Evolutionary conservation across 2,888 invertebrate genomes (phyloP), one percentile per base, ranked within the genome.

Genomic region (Eupeodes luniger): DNA sequence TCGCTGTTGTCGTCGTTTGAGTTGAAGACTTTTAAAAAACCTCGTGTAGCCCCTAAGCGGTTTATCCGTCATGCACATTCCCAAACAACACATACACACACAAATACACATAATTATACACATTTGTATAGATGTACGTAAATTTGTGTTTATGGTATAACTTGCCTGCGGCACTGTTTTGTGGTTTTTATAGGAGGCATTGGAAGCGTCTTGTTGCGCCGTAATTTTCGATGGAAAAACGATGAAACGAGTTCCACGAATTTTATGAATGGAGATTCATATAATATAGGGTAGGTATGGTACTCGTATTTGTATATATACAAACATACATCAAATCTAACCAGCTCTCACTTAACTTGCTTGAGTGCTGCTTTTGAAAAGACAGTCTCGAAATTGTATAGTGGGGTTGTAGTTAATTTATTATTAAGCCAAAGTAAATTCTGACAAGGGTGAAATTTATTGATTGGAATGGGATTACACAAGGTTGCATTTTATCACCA

Each of bases 171-270:
- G 76, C 57, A 27, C 27, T 27, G 34, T 69, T 34, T 51, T 19
- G 47, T 66, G 80, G 14, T 55, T 11, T 27, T 5, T n/a, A 2
- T 9, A 12, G 51, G 55, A 16, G 51, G 67, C 66, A 11, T 34
- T n/a, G 34, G 66, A 14, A 47, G 49, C 44, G 69, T 51, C 81
- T 82, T 69, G 75, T 72, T 49, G 79, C 44, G 83, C 84, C 72
- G 81, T 79, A 80, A 78, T 78, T 85, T 88, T 88, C 81, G 78
- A 81, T 78, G 88, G 84, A 88, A 85, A 85, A 81, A 77, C 77
- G 84, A 88, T 69, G 85, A 88, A 88, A 88, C 81, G 88, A 88
- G 88, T 88, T 88, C 88, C 88, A 88, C 81, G 88, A 88, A 88
- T 88, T 88, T 88, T 88, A 88, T 88, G 88, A 88, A 88, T 88